These are phyloP conservation scores for Narcine bancroftii DNA, from an alignment of 2,113 vertebrate species.

Conservation along the genomic window DNA sequence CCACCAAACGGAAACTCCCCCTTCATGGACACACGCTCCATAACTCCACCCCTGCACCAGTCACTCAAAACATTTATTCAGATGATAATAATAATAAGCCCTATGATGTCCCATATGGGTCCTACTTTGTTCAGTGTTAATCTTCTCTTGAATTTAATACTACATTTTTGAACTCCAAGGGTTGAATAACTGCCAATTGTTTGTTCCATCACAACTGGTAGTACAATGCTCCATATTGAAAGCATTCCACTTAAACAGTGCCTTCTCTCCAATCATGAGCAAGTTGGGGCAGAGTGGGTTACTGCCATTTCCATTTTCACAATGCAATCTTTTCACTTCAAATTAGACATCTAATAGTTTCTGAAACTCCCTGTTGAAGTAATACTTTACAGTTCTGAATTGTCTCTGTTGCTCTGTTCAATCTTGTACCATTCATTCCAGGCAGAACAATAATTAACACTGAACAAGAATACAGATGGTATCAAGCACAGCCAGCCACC, in stretches of 20 bases:
- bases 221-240: background rate
- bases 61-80: too few species aligned
- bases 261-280: background rate
- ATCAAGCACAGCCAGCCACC: constrained; percentile 12
- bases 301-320: background rate
- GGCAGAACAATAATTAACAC: background rate
- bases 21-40: too few species aligned
- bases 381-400: background rate
- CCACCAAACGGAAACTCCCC: too few species aligned
- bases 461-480: background rate
- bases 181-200: background rate
- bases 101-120: too few species aligned
- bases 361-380: background rate
- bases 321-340: background rate
- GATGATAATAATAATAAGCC: too few species aligned
- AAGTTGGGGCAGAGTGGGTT: background rate
- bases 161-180: background rate
- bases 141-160: background rate
- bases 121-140: too few species aligned
- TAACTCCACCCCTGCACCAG: too few species aligned
- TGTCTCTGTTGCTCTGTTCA: background rate
- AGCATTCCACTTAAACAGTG: background rate
- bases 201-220: background rate
- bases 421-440: constrained; percentile 32
- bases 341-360: background rate